Conservation (phyloP, 2,113 vertebrate species). For the Egretta garzetta region DNA sequence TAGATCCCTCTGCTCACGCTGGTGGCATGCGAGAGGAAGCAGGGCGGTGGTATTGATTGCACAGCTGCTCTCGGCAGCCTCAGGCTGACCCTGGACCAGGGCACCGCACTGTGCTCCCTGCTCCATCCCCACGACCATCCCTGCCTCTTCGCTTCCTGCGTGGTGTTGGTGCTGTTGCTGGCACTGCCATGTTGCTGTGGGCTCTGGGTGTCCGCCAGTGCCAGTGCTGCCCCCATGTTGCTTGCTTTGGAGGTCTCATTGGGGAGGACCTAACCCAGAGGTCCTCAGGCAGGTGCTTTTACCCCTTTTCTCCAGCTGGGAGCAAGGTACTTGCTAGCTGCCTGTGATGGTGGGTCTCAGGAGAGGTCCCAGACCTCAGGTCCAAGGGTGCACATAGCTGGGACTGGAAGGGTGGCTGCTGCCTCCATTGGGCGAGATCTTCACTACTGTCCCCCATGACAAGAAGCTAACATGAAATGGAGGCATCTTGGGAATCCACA, state of each 20-base stretch:
- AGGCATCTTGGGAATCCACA: not conserved
- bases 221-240: fast-evolving
- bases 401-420: not conserved
- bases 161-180: not conserved
- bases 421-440: not conserved
- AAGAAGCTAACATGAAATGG: not conserved
- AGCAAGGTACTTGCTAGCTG: not conserved
- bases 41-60: not conserved
- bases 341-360: not conserved
- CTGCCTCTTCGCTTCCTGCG: not conserved
- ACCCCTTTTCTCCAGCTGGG: not conserved
- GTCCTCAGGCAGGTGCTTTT: not conserved
- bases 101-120: fast-evolving
- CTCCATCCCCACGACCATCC: not conserved
- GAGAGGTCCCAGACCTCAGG: not conserved
- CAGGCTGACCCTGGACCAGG: fast-evolving
- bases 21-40: not conserved
- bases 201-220: not conserved
- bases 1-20: not conserved
- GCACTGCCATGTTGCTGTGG: not conserved
- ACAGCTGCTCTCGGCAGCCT: not conserved
- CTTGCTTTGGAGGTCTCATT: not conserved
- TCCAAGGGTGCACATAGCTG: not conserved
- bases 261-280: not conserved
- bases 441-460: not conserved